Conservation (phyloP, 2,113 vertebrate genomes). For the Ahaetulla prasina region DNA sequence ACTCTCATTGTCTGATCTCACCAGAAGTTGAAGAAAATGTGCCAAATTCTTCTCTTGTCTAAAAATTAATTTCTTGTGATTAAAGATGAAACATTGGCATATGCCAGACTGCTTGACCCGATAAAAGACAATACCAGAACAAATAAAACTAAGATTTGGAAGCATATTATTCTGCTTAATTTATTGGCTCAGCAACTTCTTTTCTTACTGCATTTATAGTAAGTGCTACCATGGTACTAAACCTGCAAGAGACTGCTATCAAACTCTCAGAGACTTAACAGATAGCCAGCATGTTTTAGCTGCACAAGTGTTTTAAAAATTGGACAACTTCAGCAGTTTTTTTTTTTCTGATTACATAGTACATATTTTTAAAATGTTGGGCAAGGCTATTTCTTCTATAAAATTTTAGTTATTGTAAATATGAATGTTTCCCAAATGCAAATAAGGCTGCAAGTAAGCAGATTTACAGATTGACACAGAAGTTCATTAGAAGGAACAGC, state of each 20-base stretch:
- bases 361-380: not conserved
- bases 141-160: constrained; percentile 29
- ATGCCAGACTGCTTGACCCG: not conserved
- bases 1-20: not conserved
- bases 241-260: not conserved
- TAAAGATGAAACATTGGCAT: not conserved
- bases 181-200: constrained; percentile 27
- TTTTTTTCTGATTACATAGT: not conserved
- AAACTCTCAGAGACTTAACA: constrained; percentile 24
- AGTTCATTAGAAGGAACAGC: not conserved
- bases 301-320: not conserved
- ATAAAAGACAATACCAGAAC: not conserved
- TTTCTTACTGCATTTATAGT: constrained; percentile 14
- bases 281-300: not conserved
- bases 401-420: constrained; percentile 12
- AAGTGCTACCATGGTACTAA: not conserved
- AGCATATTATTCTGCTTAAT: constrained; percentile 19
- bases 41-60: not conserved
- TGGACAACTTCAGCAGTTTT: not conserved
- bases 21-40: not conserved
- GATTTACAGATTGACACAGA: not conserved
- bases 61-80: not conserved
- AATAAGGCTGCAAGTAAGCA: constrained; percentile 1
- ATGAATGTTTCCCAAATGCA: not conserved
- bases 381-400: not conserved